These are phyloP conservation scores for Grapholita molesta DNA, from an alignment of 1,140 invertebrate genomes.

Conservation along the genomic window DNA sequence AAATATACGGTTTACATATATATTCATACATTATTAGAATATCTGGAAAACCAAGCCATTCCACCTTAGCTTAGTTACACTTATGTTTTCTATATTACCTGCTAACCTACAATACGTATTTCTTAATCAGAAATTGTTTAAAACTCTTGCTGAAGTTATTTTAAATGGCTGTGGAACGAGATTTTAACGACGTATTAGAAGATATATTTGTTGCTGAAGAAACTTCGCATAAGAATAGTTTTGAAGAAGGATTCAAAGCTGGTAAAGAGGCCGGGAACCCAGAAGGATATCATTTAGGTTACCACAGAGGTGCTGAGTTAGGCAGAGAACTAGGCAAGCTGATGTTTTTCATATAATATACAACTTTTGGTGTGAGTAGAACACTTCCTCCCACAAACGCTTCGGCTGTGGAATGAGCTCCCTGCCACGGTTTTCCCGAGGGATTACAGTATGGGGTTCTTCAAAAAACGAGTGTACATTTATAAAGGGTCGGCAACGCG, in stretches of 20 bases:
- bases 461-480: too few relatives aligned
- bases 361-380: too few relatives aligned
- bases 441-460: too few relatives aligned
- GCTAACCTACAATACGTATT: neutral
- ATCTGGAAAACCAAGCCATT: neutral
- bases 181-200: constrained; percentile 83
- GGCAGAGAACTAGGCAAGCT: constrained; percentile 80
- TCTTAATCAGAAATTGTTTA: neutral
- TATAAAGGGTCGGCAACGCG: too few relatives aligned
- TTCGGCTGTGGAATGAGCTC: too few relatives aligned
- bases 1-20: neutral
- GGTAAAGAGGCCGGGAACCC: constrained; percentile 78
- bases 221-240: constrained; percentile 74
- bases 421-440: too few relatives aligned
- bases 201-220: constrained; percentile 82
- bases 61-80: neutral
- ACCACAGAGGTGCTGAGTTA: constrained; percentile 81
- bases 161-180: constrained; percentile 71
- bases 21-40: neutral
- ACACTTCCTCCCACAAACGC: too few relatives aligned
- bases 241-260: constrained; percentile 79
- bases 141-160: neutral
- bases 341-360: too few relatives aligned
- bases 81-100: neutral
- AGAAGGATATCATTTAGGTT: constrained; percentile 82